A percentile compares a stretch with the other conserved stretches of the same genome.
phyloP scores from a whole-genome alignment of 1,140 invertebrate genomes.

The Caenorhabditis tropicalis region DNA sequence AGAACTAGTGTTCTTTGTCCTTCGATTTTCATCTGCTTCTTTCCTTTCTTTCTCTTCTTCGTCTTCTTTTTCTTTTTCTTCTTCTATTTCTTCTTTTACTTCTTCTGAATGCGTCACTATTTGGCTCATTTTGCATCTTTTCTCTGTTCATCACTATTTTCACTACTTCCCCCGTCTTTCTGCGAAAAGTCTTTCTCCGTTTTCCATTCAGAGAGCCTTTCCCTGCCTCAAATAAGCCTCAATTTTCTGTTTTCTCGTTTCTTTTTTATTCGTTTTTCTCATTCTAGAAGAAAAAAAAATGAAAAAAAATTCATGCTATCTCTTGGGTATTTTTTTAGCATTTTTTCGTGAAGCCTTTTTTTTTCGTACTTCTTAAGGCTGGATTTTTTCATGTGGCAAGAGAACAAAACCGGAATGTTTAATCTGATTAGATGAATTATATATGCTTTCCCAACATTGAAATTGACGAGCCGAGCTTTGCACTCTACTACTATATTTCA shows the following conservation, averaged over 20 bases:
- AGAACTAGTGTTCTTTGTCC: too few species aligned
- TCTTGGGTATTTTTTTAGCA: too few species aligned
- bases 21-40: too few species aligned
- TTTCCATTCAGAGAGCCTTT: background rate
- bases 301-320: too few species aligned
- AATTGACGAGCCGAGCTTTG: too few species aligned
- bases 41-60: background rate
- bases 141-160: background rate
- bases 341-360: too few species aligned
- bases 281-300: background rate
- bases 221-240: slow-evolving; percentile 2
- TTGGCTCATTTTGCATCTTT: slow-evolving; percentile 19
- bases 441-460: too few species aligned
- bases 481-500: too few species aligned
- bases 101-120: background rate
- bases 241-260: slow-evolving; percentile 23
- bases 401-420: too few species aligned
- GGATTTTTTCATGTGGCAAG: too few species aligned
- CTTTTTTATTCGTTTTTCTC: background rate
- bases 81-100: background rate
- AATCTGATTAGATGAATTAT: too few species aligned
- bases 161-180: background rate
- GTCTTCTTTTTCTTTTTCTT: background rate
- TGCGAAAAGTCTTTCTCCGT: background rate
- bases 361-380: too few species aligned